Conservation (phyloP, 1,140 invertebrate genomes). For the Papilio glaucus region DNA sequence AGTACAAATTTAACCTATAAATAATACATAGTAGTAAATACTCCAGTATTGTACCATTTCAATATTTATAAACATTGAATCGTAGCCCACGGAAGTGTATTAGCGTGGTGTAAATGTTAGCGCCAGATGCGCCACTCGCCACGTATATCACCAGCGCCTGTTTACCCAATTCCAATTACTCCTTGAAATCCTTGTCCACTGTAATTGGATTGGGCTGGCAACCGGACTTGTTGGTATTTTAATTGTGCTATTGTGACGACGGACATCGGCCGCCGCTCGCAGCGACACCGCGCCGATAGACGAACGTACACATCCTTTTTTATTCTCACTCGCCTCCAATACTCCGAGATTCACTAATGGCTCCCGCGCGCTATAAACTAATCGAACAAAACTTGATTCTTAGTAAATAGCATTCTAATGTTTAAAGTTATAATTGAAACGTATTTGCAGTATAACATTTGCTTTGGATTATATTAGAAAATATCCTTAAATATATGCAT, state of each 20-base stretch:
- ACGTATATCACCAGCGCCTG: slow-evolving; percentile 68
- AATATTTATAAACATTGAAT: slow-evolving; percentile 4
- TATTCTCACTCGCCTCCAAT: slow-evolving; percentile 55
- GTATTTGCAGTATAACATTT: too few relatives aligned
- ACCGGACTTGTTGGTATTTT: slow-evolving; percentile 82
- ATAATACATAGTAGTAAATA: background rate
- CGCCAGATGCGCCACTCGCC: slow-evolving; percentile 42
- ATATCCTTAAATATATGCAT: too few relatives aligned
- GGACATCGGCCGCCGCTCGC: slow-evolving; percentile 62
- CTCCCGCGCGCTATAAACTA: slow-evolving; percentile 54
- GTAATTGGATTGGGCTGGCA: slow-evolving; percentile 81
- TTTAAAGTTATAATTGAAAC: background rate
- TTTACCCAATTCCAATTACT: slow-evolving; percentile 78
- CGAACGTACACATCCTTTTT: slow-evolving; percentile 60
- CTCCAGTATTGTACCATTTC: background rate
- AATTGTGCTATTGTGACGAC: slow-evolving; percentile 82
- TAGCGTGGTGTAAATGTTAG: slow-evolving; percentile 19
- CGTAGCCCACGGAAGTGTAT: background rate
- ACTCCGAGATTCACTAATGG: slow-evolving; percentile 54
- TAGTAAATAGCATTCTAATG: background rate
- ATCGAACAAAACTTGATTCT: background rate
- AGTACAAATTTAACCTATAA: too few relatives aligned
- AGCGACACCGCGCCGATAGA: slow-evolving; percentile 68
- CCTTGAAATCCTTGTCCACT: slow-evolving; percentile 79
- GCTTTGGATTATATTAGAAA: too few relatives aligned